Percentiles rank a stretch among this genome's conserved stretches.
These are phyloP conservation scores for Matsumurasca onukii DNA, from an alignment of 1,140 invertebrate species.

Conservation along the genomic window DNA sequence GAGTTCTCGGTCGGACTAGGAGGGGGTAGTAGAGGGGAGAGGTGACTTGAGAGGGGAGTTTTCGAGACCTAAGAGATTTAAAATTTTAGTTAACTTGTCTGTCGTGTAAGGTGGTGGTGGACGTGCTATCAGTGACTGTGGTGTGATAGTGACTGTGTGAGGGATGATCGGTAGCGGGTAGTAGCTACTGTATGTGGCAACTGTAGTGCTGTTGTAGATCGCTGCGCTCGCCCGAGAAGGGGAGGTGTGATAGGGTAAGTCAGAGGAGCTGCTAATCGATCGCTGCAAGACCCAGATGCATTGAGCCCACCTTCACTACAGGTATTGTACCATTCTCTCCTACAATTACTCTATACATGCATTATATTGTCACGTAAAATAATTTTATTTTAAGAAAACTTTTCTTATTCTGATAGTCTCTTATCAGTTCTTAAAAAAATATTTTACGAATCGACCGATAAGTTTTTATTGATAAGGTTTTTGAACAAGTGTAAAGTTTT, in stretches of 20 bases:
- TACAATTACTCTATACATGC: no score
- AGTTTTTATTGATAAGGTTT: no score
- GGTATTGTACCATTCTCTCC: not conserved
- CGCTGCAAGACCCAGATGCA: not conserved
- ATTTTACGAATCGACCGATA: no score
- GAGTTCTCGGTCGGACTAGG: slow-evolving; percentile 29
- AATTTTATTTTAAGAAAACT: no score
- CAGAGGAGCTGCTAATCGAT: not conserved
- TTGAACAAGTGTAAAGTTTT: no score
- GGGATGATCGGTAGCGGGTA: not conserved
- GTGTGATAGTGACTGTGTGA: not conserved
- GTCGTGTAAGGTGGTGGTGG: not conserved
- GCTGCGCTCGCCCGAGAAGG: not conserved
- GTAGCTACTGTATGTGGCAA: not conserved
- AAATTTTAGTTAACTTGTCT: slow-evolving; percentile 32
- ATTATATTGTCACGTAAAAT: no score
- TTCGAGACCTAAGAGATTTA: slow-evolving; percentile 28
- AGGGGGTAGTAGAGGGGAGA: slow-evolving; percentile 28
- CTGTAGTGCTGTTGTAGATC: not conserved
- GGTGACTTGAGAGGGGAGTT: slow-evolving; percentile 23
- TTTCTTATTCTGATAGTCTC: no score
- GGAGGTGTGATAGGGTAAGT: slow-evolving; percentile 16
- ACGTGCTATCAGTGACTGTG: not conserved
- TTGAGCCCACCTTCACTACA: not conserved
- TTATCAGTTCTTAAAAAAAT: no score